A percentile compares a stretch with the other conserved stretches of the same genome.
Evolutionary conservation across 2,113 vertebrate genomes (phyloP).

Genomic region (Himantopus leucocephalus): DNA sequence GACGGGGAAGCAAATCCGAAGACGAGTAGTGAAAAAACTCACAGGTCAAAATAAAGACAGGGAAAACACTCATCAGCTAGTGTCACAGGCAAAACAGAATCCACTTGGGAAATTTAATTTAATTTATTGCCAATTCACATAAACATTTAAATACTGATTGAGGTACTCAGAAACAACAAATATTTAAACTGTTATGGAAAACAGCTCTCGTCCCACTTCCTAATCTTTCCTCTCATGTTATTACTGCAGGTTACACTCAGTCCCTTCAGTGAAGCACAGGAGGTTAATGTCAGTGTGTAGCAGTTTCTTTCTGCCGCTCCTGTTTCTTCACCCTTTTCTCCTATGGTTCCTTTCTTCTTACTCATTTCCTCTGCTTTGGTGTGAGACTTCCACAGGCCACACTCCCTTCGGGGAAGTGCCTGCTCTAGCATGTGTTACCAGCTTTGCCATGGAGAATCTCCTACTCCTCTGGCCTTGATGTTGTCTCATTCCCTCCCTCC

Average conservation of each 20-base stretch:
- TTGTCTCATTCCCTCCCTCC: background rate
- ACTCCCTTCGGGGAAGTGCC: background rate
- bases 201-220: background rate
- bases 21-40: background rate
- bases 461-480: background rate
- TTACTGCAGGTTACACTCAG: background rate
- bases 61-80: background rate
- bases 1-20: background rate
- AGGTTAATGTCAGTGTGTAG: background rate
- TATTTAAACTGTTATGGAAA: background rate
- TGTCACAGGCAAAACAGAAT: background rate
- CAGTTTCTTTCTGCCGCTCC: background rate
- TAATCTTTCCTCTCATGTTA: background rate
- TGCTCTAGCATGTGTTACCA: accelerated
- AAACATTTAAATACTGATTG: background rate
- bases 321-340: background rate
- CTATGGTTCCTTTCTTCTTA: background rate
- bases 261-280: background rate
- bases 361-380: background rate
- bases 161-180: background rate
- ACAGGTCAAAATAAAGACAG: background rate
- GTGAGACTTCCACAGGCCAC: background rate
- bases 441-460: background rate
- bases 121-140: background rate
- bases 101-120: background rate